Evolutionary conservation across 1,140 invertebrate species (phyloP).

Genomic region (Teleogryllus occipitalis): DNA sequence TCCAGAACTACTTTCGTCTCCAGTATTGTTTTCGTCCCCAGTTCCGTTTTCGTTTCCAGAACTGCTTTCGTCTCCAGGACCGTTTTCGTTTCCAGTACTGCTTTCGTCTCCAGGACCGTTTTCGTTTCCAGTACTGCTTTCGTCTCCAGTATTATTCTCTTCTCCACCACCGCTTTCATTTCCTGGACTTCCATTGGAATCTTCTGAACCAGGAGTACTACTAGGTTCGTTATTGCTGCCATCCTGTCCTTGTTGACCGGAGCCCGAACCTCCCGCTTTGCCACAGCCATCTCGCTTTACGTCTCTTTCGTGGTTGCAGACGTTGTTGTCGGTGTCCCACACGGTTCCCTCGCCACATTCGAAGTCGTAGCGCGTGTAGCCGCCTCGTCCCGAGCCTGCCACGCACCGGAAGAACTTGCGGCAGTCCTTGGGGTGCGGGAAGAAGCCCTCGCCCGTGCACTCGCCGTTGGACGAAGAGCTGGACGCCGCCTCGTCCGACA

Average conservation of each 20-base stretch:
- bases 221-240: not conserved
- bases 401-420: constrained; percentile 39
- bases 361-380: constrained; percentile 50
- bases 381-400: constrained; percentile 31
- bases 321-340: constrained; percentile 55
- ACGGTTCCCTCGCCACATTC: constrained; percentile 59
- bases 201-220: not conserved
- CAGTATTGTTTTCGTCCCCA: too few species aligned
- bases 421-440: constrained; percentile 37
- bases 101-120: too few species aligned
- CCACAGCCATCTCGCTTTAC: constrained; percentile 33
- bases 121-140: too few species aligned
- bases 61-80: too few species aligned
- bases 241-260: not conserved
- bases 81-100: too few species aligned
- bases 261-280: not conserved
- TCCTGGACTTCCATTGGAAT: not conserved
- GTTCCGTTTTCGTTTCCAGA: too few species aligned
- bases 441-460: constrained; percentile 42
- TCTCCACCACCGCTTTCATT: too few species aligned
- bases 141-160: too few species aligned
- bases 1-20: too few species aligned
- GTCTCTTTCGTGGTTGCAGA: constrained; percentile 56
- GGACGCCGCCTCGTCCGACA: constrained; percentile 9
- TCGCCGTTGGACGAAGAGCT: not conserved